Base-by-base conservation (phyloP, 2,797 vertebrate species). In the Propithecus deckenii region DNA sequence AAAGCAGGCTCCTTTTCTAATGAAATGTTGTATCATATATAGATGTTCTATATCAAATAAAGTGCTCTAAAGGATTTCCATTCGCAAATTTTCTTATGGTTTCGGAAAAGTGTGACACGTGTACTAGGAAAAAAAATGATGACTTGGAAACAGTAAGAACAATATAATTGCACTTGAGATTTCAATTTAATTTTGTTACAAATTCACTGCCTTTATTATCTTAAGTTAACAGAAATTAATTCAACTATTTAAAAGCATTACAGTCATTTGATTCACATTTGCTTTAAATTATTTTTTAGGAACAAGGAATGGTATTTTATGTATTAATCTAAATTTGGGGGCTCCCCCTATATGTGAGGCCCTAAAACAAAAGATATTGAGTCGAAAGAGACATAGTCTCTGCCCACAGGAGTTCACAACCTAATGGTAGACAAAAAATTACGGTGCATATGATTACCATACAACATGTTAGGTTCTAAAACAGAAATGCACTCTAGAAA, bases 141-240 rank as follows among this genome's bases (percentile, higher is more conserved):
- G 43, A 20, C 38, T 43, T 78, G 30, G 20, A 95, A 67, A 94
- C 15, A 8, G 63, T 69, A 76, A 94, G 61, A 95, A 91, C 57
- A 76, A 59, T 74, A 35, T 72, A 88, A 89, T 35, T 86, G 43
- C 7, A 22, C 59, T 91, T 91, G 35, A n/a, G 13, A 43, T 96
- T 96, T 76, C 76, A 63, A 97, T 88, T 95, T 96, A 92, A 93
- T 86, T 92, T 89, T 95, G 50, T 57, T 81, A 79, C 11, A 80
- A 85, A 75, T 80, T 87, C 38, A 43, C 48, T 86, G 89, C 35
- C 57, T 94, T 94, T 86, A 91, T 79, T 76, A 55, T 65, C 65
- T 93, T 74, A 81, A 80, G 30, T 32, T 92, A 79, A 93, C 22
- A 61, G 79, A 30, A 85, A 3, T 96, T 90, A 96, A 96, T 92